phyloP scores from a whole-genome alignment of 2,797 vertebrate genomes.

The Poeciliopsis gracilis region DNA sequence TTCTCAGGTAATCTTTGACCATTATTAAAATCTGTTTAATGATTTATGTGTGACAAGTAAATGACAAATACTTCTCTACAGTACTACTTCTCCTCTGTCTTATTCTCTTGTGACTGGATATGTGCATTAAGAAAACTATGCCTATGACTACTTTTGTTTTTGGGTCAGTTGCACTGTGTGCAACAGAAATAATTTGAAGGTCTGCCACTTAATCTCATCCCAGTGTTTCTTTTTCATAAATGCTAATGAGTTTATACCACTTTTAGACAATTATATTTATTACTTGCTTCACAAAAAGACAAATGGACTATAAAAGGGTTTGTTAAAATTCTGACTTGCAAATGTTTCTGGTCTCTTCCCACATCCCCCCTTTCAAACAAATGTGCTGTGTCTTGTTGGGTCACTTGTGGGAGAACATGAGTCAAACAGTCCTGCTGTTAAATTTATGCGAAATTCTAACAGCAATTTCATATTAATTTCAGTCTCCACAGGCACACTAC shows the following conservation, averaged over 20 bases:
- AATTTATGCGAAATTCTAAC: slow-evolving; percentile 40
- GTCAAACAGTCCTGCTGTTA: slow-evolving; percentile 34
- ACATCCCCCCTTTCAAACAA: slow-evolving; percentile 1
- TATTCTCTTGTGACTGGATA: neutral
- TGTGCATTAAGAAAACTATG: neutral
- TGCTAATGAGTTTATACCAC: neutral
- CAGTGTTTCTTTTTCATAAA: neutral
- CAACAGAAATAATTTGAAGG: neutral
- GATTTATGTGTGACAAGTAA: neutral
- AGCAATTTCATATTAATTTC: slow-evolving; percentile 55
- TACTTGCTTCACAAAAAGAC: neutral
- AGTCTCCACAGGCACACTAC: slow-evolving; percentile 43
- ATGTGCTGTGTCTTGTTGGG: slow-evolving; percentile 19
- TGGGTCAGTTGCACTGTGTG: neutral
- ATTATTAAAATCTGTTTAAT: neutral
- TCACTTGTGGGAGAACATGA: slow-evolving; percentile 41
- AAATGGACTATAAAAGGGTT: neutral
- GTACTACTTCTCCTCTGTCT: neutral
- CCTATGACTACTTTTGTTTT: neutral
- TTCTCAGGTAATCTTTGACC: neutral
- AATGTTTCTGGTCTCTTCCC: neutral
- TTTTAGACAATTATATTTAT: neutral
- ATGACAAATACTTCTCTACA: neutral
- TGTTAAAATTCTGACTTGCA: neutral
- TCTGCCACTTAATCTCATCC: neutral